phyloP scores from a whole-genome alignment of 2,113 vertebrate genomes.

The Myanophis thanlyinensis region DNA sequence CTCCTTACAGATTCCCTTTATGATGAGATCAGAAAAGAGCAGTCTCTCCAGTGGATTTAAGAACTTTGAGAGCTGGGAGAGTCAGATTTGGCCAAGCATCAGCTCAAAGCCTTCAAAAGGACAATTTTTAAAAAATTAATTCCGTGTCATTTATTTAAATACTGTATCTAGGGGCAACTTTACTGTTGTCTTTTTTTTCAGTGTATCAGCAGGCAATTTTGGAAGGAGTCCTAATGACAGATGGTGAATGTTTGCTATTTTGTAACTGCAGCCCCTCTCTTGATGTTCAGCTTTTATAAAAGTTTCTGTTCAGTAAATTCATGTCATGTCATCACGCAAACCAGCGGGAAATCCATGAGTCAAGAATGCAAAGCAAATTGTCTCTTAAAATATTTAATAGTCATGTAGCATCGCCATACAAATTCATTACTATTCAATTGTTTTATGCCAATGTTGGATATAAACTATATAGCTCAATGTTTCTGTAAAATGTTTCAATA shows the following conservation, averaged over 20 bases:
- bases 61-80: background rate
- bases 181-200: background rate
- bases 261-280: slow-evolving; percentile 37
- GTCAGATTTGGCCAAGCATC: background rate
- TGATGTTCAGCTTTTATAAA: slow-evolving; percentile 19
- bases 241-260: slow-evolving; percentile 41
- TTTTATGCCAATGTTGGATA: background rate
- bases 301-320: slow-evolving; percentile 12
- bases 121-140: background rate
- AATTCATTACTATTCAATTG: background rate
- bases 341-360: slow-evolving; percentile 9
- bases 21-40: background rate
- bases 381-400: slow-evolving; percentile 21
- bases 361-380: background rate
- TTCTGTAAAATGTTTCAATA: slow-evolving; percentile 1
- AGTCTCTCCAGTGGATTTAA: background rate
- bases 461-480: background rate
- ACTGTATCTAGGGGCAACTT: background rate
- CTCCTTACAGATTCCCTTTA: background rate
- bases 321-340: slow-evolving; percentile 6
- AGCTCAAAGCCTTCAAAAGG: background rate
- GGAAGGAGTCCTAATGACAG: slow-evolving; percentile 39
- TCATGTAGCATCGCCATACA: background rate
- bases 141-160: slow-evolving; percentile 23
- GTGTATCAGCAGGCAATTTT: slow-evolving; percentile 14